These are phyloP conservation scores for Saccostrea echinata DNA, from an alignment of 1,140 invertebrate genomes.

Conservation along the genomic window DNA sequence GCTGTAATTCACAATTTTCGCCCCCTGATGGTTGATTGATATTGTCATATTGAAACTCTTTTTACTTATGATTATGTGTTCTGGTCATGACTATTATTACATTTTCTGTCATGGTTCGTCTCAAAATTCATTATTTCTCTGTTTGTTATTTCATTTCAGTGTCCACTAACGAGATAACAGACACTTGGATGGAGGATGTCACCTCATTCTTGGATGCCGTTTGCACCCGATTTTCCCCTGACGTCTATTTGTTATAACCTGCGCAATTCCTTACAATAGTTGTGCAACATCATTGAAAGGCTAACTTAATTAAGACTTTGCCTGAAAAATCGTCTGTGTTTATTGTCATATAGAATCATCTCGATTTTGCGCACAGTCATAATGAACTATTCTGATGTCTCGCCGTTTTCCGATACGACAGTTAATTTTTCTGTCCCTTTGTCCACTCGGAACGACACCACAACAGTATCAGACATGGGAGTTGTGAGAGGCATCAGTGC, in stretches of 20 bases:
- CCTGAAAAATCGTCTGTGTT: neutral
- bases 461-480: neutral
- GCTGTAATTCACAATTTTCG: neutral
- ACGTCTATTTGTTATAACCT: neutral
- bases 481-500: neutral
- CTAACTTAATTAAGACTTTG: slow-evolving; percentile 5
- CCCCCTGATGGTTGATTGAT: neutral
- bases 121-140: neutral
- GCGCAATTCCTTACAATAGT: neutral
- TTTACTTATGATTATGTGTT: neutral
- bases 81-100: neutral
- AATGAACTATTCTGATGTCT: slow-evolving; percentile 11
- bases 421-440: neutral
- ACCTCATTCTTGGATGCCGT: neutral
- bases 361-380: slow-evolving; percentile 10
- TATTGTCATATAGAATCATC: neutral
- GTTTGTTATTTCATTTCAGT: slow-evolving; percentile 11
- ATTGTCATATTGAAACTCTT: neutral
- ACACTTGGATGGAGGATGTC: slow-evolving; percentile 6
- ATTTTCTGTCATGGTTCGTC: slow-evolving; percentile 20
- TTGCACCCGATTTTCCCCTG: slow-evolving; percentile 14
- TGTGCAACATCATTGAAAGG: neutral
- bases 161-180: neutral
- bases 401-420: slow-evolving; percentile 29
- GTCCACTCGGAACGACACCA: slow-evolving; percentile 13